These are phyloP conservation scores for Pocillopora verrucosa DNA, from an alignment of 64 coral and sea anemone genomes.

Conservation along the genomic window DNA sequence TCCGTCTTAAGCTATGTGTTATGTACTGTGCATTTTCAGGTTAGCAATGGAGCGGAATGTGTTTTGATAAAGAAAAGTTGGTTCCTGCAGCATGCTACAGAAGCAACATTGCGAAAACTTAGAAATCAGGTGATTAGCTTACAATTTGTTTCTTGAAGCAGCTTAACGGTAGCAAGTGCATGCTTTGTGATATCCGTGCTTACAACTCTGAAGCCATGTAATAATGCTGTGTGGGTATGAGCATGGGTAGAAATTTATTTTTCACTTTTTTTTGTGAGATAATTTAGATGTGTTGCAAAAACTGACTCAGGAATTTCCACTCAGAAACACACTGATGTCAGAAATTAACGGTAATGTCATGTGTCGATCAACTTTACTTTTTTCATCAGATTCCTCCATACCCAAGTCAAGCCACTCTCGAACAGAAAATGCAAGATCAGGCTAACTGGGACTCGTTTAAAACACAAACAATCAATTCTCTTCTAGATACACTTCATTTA, in stretches of 20 bases:
- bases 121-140: slow-evolving; percentile 50
- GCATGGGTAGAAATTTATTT: too few species aligned
- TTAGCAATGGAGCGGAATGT: slow-evolving; percentile 92
- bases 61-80: slow-evolving; percentile 88
- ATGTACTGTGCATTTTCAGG: slow-evolving; percentile 21
- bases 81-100: slow-evolving; percentile 80
- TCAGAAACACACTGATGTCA: too few species aligned
- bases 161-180: too few species aligned
- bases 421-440: slow-evolving; percentile 83
- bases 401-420: slow-evolving; percentile 73
- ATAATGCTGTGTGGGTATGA: too few species aligned
- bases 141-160: neutral
- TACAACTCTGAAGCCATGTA: too few species aligned
- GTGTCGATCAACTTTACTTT: neutral
- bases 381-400: slow-evolving; percentile 74
- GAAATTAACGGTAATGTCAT: neutral
- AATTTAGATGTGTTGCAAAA: too few species aligned
- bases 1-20: too few species aligned
- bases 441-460: slow-evolving; percentile 93
- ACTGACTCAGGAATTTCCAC: too few species aligned
- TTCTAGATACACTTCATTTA: slow-evolving; percentile 83
- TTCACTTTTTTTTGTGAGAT: too few species aligned
- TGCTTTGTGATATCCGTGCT: too few species aligned
- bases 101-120: slow-evolving; percentile 65
- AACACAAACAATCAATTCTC: slow-evolving; percentile 78